Evolutionary conservation across 2,888 invertebrate genomes (phyloP), one percentile per base, ranked within the genome.

Genomic region (Melangyna quadrimaculata): DNA sequence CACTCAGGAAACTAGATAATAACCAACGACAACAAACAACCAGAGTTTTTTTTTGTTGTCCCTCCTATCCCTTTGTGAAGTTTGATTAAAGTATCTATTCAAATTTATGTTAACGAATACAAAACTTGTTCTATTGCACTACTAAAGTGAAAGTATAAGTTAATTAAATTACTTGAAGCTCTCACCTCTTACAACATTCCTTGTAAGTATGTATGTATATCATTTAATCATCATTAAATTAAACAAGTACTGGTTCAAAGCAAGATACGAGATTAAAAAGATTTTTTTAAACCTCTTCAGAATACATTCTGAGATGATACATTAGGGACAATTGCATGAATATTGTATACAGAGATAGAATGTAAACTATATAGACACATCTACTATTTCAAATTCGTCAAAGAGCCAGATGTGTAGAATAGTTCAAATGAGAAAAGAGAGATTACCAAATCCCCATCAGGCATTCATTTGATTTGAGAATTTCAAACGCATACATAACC

Each of bases 401-500:
- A 29, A 55, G 29, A 29, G 10, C 29, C 55, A 55, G 29, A 55
- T 29, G 27, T 53, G 27, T 55, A n/a, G n/a, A n/a, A 10, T 55
- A 55, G 29, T 55, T 55, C 4, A 35, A 22, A 22, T 35, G 22
- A 35, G 35, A 59, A 35, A 37, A 14, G 17, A 37, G 14, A 37
- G 22, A 59, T 59, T 59, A 22, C 37, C 22, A 59, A 59, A 59
- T 37, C 59, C 37, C 59, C 59, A n/a, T n/a, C n/a, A 59, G 59
- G 35, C 37, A 59, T 59, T 59, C 35, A 59, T 59, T 59, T 35
- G 35, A 59, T 22, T 59, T 37, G 37, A 59, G 59, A 59, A 37
- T 57, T 57, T 12, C 57, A 32, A 59, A 59, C 59, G 59, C 59
- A 59, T 22, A 59, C 32, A 55, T 59, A 59, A 59, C 59, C 59